phyloP scores from a whole-genome alignment of 2,797 vertebrate species.

The Mallotus villosus region DNA sequence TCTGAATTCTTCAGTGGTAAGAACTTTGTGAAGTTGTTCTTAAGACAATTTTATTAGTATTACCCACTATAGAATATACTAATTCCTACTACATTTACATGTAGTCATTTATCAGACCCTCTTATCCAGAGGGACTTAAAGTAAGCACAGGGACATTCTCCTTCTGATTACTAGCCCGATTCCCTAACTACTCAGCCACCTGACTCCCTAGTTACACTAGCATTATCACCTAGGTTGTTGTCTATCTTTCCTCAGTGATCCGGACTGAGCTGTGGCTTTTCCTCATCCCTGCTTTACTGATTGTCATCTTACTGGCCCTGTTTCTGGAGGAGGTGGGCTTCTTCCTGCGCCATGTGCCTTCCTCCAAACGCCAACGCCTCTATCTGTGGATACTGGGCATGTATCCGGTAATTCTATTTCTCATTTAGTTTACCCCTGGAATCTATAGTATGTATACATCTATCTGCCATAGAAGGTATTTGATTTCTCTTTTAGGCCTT shows the following conservation, averaged over 20 bases:
- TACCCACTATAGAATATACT: too few relatives aligned
- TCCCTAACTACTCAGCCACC: too few relatives aligned
- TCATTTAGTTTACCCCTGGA: not conserved
- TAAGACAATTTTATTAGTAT: not conserved
- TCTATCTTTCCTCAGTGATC: conserved; percentile 59
- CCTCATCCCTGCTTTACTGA: conserved; percentile 73
- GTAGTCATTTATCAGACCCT: too few relatives aligned
- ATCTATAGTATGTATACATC: not conserved
- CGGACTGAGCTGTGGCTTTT: conserved; percentile 80
- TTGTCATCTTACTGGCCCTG: conserved; percentile 65
- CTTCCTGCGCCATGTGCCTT: conserved; percentile 67
- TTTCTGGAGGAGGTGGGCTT: conserved; percentile 82
- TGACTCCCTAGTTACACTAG: too few relatives aligned
- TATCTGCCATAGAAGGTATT: too few relatives aligned
- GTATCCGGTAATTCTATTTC: conserved; percentile 75
- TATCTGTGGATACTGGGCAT: conserved; percentile 81
- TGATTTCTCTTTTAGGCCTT: conserved; percentile 64
- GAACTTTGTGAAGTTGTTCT: not conserved
- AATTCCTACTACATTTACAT: too few relatives aligned
- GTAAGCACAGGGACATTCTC: too few relatives aligned
- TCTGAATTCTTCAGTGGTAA: conserved; percentile 77
- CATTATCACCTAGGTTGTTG: too few relatives aligned
- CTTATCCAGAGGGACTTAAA: too few relatives aligned
- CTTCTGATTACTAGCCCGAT: too few relatives aligned
- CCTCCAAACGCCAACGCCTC: conserved; percentile 59